Evolutionary conservation across 2,113 vertebrate species (phyloP).

Genomic region (Sturnus vulgaris): DNA sequence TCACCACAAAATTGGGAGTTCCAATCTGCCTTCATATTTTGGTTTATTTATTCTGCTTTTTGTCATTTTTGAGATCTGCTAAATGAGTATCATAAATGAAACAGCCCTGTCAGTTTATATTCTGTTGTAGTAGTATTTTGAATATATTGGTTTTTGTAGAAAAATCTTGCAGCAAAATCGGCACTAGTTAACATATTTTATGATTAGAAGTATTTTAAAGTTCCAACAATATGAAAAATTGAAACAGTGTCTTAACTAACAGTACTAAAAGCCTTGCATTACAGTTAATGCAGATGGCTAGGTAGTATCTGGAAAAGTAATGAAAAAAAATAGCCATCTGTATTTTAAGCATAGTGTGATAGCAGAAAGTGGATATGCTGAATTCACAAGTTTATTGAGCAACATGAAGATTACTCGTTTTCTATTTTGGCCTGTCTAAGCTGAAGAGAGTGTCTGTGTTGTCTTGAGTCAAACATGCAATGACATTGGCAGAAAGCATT

Average conservation of each 20-base stretch:
- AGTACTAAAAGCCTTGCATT: background rate
- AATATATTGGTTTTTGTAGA: background rate
- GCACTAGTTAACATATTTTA: background rate
- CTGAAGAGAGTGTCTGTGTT: background rate
- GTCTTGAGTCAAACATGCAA: background rate
- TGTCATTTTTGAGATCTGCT: background rate
- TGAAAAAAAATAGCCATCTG: background rate
- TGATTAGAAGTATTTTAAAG: background rate
- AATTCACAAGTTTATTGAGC: background rate
- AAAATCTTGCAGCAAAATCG: background rate
- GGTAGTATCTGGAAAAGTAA: background rate
- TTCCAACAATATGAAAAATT: background rate
- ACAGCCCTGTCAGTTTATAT: background rate
- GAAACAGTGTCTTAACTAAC: background rate
- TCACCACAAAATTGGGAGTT: background rate
- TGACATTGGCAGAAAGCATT: background rate
- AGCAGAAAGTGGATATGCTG: background rate
- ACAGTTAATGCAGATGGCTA: background rate
- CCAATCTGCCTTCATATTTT: background rate
- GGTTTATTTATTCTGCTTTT: background rate
- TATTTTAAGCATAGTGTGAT: background rate
- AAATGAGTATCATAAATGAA: background rate
- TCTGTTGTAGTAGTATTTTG: background rate
- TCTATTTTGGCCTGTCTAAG: background rate
- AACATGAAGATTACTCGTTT: background rate